A percentile compares a stretch with the other conserved stretches of the same genome.
These are phyloP conservation scores for Channa striata DNA, from an alignment of 2,797 vertebrate genomes.

Conservation along the genomic window DNA sequence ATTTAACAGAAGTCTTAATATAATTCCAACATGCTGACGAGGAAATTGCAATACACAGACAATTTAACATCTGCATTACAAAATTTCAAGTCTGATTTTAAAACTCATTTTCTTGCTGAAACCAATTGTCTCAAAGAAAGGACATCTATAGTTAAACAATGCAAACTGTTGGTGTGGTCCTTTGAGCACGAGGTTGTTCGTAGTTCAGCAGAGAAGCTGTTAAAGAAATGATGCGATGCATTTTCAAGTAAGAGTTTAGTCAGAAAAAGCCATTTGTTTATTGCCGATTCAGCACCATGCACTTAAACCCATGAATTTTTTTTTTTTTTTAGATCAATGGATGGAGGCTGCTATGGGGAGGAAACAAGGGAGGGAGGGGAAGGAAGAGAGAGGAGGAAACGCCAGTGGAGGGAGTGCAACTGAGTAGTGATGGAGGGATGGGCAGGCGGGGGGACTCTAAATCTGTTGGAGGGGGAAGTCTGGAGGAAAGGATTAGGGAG, in stretches of 20 bases:
- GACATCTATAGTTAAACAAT: neutral
- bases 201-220: neutral
- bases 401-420: slow-evolving; percentile 74
- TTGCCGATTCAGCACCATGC: slow-evolving; percentile 58
- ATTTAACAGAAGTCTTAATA: too few relatives aligned
- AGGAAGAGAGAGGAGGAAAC: slow-evolving; percentile 78
- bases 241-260: neutral
- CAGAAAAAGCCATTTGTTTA: slow-evolving; percentile 50
- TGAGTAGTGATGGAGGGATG: slow-evolving; percentile 80
- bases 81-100: slow-evolving; percentile 7
- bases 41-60: neutral
- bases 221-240: slow-evolving; percentile 1
- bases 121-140: neutral
- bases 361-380: slow-evolving; percentile 66
- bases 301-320: slow-evolving; percentile 35
- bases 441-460: slow-evolving; percentile 76
- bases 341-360: slow-evolving; percentile 49
- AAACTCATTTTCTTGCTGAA: neutral
- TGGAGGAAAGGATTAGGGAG: slow-evolving; percentile 88
- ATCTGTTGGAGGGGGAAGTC: slow-evolving; percentile 88
- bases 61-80: neutral
- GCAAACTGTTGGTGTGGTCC: slow-evolving; percentile 15
- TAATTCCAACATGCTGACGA: neutral
- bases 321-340: slow-evolving; percentile 39
- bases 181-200: slow-evolving; percentile 1